Evolutionary conservation across 2,113 vertebrate species (phyloP), one percentile per base, ranked within the genome.

Genomic region (Fukomys damarensis): DNA sequence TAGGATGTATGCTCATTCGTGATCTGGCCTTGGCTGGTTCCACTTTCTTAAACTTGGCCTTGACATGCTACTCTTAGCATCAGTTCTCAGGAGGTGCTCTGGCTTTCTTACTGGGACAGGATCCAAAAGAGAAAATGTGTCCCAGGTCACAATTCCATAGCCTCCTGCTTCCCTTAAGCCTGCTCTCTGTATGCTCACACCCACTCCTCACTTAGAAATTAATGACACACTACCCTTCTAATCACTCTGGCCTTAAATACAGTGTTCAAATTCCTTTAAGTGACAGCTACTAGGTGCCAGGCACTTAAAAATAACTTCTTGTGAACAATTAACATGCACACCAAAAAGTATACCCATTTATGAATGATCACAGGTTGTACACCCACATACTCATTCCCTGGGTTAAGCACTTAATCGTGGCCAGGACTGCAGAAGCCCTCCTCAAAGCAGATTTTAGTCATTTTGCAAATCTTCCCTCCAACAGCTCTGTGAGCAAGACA

Each of bases 101-200:
- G 84, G 41, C 52, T 95, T 92, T 96, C 70, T 90, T 74, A 96
- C 35, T 80, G 72, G 43, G 43, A 87, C 43, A 90, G 52, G 46
- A 26, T 41, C 72, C 83, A 96, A 82, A 94, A 79, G 43, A 88
- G 32, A 81, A 93, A 94, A 86, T 30, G 41, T 72, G 19, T 38
- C 59, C 43, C 80, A 92, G 20, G 76, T 87, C 70, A 96, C 52
- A 95, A 49, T 94, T 87, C n/a, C 19, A 5, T 7, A 87, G 63
- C 76, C 32, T 94, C 41, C 43, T 32, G 35, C 68, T 68, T 84
- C 80, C 74, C 84, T 14, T 52, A 89, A 86, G 83, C 41, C 30
- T 52, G 58, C 52, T 74, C 89, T 94, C 30, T 85, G 5, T 58
- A 43, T 35, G 38, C 1, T 32, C 41, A 1, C 54, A 52, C 32